These are phyloP conservation scores for Cremastinae sp. DNA, from an alignment of 2,888 invertebrate species.

Conservation along the genomic window DNA sequence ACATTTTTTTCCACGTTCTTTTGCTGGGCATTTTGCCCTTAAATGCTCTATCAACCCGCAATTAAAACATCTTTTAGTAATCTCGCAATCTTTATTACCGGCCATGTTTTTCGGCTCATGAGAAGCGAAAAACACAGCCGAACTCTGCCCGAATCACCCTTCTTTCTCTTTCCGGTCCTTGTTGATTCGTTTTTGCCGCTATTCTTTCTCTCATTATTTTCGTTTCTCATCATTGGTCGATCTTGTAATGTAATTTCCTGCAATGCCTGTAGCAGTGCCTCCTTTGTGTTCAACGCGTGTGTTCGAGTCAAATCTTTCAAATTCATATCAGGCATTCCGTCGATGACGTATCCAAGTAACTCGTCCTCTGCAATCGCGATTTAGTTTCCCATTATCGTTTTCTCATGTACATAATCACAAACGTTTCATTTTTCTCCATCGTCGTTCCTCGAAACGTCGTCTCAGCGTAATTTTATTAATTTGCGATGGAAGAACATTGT, in stretches of 20 bases:
- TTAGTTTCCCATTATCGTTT: conserved; percentile 30
- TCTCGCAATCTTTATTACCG: neutral
- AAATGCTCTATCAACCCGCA: conserved; percentile 30
- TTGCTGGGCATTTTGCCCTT: conserved; percentile 44
- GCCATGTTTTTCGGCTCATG: neutral
- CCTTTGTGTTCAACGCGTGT: conserved; percentile 14
- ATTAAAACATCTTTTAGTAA: conserved; percentile 8
- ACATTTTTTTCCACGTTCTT: conserved; percentile 67
- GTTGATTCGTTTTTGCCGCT: neutral
- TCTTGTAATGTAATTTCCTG: conserved; percentile 5
- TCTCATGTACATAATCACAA: conserved; percentile 22
- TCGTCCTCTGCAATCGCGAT: conserved; percentile 20
- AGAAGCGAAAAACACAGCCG: too few species aligned
- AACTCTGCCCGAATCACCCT: neutral
- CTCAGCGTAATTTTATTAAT: conserved; percentile 24
- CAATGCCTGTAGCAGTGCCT: conserved; percentile 20
- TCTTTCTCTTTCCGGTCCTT: neutral
- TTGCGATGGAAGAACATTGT: conserved; percentile 30
- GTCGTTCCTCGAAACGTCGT: conserved; percentile 29
- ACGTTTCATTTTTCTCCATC: conserved; percentile 32
- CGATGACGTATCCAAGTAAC: conserved; percentile 15
- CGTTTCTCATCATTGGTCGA: conserved; percentile 4
- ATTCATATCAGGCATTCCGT: conserved; percentile 19
- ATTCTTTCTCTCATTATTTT: conserved; percentile 1
- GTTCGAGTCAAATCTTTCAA: conserved; percentile 8